Evolutionary conservation across 2,797 vertebrate species (phyloP).

Genomic region (Semaprochilodus insignis): DNA sequence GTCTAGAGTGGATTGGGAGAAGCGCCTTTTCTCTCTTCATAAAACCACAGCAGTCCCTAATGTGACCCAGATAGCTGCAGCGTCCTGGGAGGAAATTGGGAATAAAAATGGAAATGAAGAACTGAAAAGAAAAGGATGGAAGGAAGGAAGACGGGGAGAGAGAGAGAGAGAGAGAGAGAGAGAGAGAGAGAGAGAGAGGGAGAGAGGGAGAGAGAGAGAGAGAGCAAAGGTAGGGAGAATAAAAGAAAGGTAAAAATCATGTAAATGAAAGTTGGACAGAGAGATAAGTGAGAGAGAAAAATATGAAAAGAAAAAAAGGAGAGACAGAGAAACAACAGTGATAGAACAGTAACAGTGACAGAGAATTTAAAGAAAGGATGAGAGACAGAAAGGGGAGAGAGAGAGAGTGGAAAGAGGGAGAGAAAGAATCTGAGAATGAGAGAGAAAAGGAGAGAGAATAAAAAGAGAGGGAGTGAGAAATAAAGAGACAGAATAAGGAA

Average conservation of each 20-base stretch:
- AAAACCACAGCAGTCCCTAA: slow-evolving; percentile 77
- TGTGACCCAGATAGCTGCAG: slow-evolving; percentile 84
- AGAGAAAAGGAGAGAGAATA: no score
- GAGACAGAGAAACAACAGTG: no score
- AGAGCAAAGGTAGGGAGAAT: background rate
- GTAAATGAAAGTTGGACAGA: slow-evolving; percentile 65
- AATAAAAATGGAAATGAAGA: slow-evolving; percentile 85
- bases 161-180: background rate
- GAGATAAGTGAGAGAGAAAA: slow-evolving; percentile 54
- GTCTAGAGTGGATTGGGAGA: slow-evolving; percentile 72
- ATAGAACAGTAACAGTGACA: no score
- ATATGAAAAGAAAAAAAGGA: no score
- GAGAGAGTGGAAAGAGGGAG: slow-evolving; percentile 33
- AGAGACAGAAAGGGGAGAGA: slow-evolving; percentile 53
- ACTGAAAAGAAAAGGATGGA: slow-evolving; percentile 60
- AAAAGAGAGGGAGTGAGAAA: background rate
- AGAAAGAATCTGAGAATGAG: background rate
- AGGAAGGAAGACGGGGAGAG: slow-evolving; percentile 47
- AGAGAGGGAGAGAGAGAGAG: background rate
- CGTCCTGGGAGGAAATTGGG: slow-evolving; percentile 81
- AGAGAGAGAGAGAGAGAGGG: no score
- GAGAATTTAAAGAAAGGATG: no score
- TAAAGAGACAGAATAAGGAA: no score
- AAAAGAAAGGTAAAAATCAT: slow-evolving; percentile 45
- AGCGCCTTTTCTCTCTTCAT: slow-evolving; percentile 67